Base-by-base conservation (phyloP, 2,113 vertebrate genomes). In the Uria aalge region DNA sequence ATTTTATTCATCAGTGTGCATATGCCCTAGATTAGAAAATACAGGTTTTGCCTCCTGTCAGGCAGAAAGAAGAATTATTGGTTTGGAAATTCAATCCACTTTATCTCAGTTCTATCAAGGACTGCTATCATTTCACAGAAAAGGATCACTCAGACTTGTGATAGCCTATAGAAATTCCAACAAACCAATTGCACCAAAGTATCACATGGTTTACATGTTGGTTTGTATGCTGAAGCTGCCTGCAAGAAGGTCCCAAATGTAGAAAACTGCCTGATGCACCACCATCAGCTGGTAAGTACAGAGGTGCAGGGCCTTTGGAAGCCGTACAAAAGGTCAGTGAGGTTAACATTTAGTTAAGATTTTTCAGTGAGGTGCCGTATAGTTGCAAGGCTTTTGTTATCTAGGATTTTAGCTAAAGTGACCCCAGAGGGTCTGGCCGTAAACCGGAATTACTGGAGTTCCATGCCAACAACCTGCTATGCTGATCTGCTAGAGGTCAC, bases 401-500 rank as follows among this genome's bases (percentile, higher is more conserved):
- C 16, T 48, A 41, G 20, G 64, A 47, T 8, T 76, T 71, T 43
- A 60, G 26, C 2, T 19, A 68, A 47, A 21, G 21, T 15, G 9
- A 50, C 9, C 19, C 5, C 17, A 83, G 12, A 1, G 1, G 7
- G 9, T 40, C 36, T 63, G 11, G 4, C 15, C 1, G 1, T 41
- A 30, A n/a, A 55, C 12, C 41, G 60, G n/a, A 74, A 77, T 64
- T 68, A 47, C 11, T 41, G 9, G 50, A 64, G 10, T 60, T 88
- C 19, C 17, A 29, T 76, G 22, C 8, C 34, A 73, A 12, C 34
- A 64, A 73, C 2, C 12, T 73, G 7, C 40, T 73, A 47, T 68
- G 20, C 12, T 45, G n/a, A 21, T 52, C 22, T 68, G 16, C 24
- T 52, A 24, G 11, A 57, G 22, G 55, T 48, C 29, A 34, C 57